Base-by-base conservation (phyloP, 2,113 vertebrate species). In the Desmodus rotundus region DNA sequence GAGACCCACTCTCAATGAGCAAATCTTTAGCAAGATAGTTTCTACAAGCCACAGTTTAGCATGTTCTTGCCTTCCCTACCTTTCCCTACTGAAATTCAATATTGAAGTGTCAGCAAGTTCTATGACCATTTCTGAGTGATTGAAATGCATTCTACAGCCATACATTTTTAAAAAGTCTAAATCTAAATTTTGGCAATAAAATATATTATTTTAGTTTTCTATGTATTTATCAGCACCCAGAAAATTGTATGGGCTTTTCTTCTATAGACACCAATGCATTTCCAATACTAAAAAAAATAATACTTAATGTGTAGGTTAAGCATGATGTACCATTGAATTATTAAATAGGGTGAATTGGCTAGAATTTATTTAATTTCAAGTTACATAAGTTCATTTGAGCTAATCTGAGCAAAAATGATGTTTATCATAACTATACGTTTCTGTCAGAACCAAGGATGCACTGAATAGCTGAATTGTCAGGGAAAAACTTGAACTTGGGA, bases 351-450 rank as follows among this genome's bases (percentile, higher is more conserved):
- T 52, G 26, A 74, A 94, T 43, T 74, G 4, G 3, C 14, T 92
- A 61, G 15, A 74, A 94, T 54, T 91, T 77, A 86, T 68, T 92
- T 86, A 77, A 56, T 88, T 82, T 92, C 80, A 63, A 63, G 80
- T 91, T 72, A 52, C 28, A 52, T 58, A 78, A 84, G 87, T 87
- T 78, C 22, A 86, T 31, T 41, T 28, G 10, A 81, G 65, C 33
- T 90, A n/a, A 14, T 31, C 41, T 70, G 38, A 90, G 28, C 20
- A 86, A 87, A 89, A 93, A 56, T 78, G 20, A 38, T 26, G 47
- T 33, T 67, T 85, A 36, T 87, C 56, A n/a, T 85, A 17, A 91
- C 2, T 19, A 20, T 72, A 13, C 11, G 6, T 89, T 93, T 93
- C 52, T 56, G 36, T 76, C 6, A 76, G 52, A 96, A 63, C 43